Percentiles rank a stretch among this genome's conserved stretches.
phyloP scores from a whole-genome alignment of 2,888 invertebrate species.

The Nephrocerus scutellatus region DNA sequence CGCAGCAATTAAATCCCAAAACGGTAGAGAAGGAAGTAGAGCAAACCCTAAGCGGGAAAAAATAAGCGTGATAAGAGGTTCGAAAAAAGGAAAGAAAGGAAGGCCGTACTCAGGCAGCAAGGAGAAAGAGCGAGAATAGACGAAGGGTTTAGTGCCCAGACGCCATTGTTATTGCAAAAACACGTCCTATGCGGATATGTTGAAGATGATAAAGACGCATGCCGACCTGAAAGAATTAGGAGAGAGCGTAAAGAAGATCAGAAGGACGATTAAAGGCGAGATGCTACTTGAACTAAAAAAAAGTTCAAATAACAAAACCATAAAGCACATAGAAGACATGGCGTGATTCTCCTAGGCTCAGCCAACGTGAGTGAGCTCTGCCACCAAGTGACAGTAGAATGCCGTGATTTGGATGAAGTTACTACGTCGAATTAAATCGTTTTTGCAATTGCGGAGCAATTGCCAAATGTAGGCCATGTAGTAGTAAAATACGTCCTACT shows the following conservation, averaged over 20 bases:
- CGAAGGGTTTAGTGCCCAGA: too few relatives aligned
- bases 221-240: conserved; percentile 8
- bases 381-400: not conserved
- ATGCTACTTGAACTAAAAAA: not conserved
- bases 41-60: too few relatives aligned
- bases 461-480: not conserved
- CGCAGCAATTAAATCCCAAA: too few relatives aligned
- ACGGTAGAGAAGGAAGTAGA: too few relatives aligned
- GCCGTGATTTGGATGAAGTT: not conserved
- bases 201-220: conserved; percentile 5
- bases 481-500: not conserved
- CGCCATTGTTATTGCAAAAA: conserved; percentile 1
- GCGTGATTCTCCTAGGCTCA: not conserved
- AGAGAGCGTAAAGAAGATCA: conserved; percentile 2
- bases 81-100: too few relatives aligned
- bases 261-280: conserved; percentile 5
- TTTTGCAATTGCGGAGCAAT: not conserved
- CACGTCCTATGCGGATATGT: conserved; percentile 5
- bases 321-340: conserved; percentile 1
- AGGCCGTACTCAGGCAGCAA: too few relatives aligned
- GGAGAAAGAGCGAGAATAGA: too few relatives aligned
- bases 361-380: conserved; percentile 1
- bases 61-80: too few relatives aligned
- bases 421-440: conserved; percentile 2
- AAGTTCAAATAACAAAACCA: not conserved